Conservation (phyloP, 2,888 invertebrate species). For the Drosophila limbata region DNA sequence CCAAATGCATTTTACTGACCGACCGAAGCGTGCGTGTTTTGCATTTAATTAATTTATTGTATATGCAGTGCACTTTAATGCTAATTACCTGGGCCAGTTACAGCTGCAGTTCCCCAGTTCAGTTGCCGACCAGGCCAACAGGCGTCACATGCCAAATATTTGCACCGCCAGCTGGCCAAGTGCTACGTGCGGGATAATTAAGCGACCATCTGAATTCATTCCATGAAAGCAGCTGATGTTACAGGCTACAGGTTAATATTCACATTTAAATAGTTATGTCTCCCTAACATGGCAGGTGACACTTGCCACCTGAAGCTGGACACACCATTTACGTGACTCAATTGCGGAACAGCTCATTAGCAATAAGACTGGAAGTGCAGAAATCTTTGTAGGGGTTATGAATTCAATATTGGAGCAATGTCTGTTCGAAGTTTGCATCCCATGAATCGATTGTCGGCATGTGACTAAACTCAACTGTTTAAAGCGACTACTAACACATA, state of each 20-base stretch:
- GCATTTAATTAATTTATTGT: constrained; percentile 61
- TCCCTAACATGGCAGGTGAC: constrained; percentile 23
- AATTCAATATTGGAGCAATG: neutral
- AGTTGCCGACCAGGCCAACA: constrained; percentile 5
- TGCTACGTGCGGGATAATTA: constrained; percentile 67
- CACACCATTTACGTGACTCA: constrained; percentile 41
- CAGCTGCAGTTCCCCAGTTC: neutral
- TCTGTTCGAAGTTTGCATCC: neutral
- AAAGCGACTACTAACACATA: constrained; percentile 58
- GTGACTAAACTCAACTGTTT: constrained; percentile 11
- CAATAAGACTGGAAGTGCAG: constrained; percentile 17
- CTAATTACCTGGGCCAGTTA: constrained; percentile 47
- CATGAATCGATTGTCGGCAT: constrained; percentile 20
- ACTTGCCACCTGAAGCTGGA: constrained; percentile 28
- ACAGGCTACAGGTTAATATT: constrained; percentile 45
- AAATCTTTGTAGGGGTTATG: neutral
- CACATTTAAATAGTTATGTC: constrained; percentile 38
- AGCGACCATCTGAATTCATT: constrained; percentile 59
- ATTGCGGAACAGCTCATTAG: constrained; percentile 30
- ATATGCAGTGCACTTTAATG: constrained; percentile 33
- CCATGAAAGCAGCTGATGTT: constrained; percentile 8
- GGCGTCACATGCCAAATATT: constrained; percentile 67
- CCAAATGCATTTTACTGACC: constrained; percentile 50
- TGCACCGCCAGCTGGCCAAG: constrained; percentile 52
- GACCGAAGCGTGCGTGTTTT: constrained; percentile 51